Percentiles rank a stretch among this genome's conserved stretches.
Conservation (phyloP, 92 coral and sea anemone genomes). For the Metridium senile region DNA sequence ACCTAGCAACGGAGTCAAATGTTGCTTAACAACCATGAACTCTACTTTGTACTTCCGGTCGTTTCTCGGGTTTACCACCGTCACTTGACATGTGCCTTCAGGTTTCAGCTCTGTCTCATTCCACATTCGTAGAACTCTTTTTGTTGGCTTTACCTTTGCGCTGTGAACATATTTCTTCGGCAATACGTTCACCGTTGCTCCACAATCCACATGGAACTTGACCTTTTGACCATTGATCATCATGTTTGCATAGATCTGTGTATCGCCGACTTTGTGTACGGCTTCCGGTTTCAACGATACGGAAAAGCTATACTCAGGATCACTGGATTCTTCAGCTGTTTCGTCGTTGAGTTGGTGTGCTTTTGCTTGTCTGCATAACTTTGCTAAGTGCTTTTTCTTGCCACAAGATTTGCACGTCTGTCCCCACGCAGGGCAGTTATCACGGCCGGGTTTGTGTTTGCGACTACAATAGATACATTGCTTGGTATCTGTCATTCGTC, state of each 20-base stretch:
- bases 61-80: slow-evolving; percentile 48
- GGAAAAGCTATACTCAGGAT: slow-evolving; percentile 13
- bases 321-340: slow-evolving; percentile 38
- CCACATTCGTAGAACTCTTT: slow-evolving; percentile 56
- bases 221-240: slow-evolving; percentile 38
- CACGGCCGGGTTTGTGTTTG: slow-evolving; percentile 35
- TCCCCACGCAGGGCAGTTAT: slow-evolving; percentile 40
- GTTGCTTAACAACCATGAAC: slow-evolving; percentile 42
- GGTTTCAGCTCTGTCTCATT: slow-evolving; percentile 52
- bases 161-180: slow-evolving; percentile 31
- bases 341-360: slow-evolving; percentile 20
- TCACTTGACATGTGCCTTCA: slow-evolving; percentile 45
- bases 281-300: slow-evolving; percentile 34
- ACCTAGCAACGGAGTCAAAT: slow-evolving; percentile 33
- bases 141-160: slow-evolving; percentile 42
- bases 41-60: slow-evolving; percentile 55
- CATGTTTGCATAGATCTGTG: slow-evolving; percentile 48
- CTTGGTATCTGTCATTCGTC: slow-evolving; percentile 21
- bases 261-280: slow-evolving; percentile 41
- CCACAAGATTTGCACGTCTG: slow-evolving; percentile 31
- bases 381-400: slow-evolving; percentile 37
- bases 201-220: slow-evolving; percentile 58
- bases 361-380: slow-evolving; percentile 26
- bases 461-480: slow-evolving; percentile 43
- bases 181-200: slow-evolving; percentile 49